These are phyloP conservation scores for Aleiodes alternator DNA, from an alignment of 2,888 invertebrate genomes.

Conservation along the genomic window DNA sequence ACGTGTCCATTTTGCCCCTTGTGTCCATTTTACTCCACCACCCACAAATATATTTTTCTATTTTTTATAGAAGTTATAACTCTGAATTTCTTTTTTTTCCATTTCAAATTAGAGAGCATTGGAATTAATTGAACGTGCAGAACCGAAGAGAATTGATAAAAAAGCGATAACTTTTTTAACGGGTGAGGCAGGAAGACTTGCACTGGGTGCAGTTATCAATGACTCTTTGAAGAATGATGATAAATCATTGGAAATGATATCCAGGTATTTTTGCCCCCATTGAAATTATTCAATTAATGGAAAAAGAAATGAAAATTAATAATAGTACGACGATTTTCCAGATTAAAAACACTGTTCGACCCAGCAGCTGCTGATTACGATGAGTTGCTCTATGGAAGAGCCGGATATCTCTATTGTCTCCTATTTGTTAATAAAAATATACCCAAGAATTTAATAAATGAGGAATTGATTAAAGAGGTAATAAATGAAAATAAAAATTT, in stretches of 20 bases:
- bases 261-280: slow-evolving; percentile 74
- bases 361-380: slow-evolving; percentile 82
- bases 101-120: slow-evolving; percentile 72
- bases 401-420: slow-evolving; percentile 88
- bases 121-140: slow-evolving; percentile 74
- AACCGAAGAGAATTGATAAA: slow-evolving; percentile 68
- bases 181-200: slow-evolving; percentile 83
- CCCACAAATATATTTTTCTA: no score
- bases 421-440: slow-evolving; percentile 84
- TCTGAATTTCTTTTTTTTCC: slow-evolving; percentile 15
- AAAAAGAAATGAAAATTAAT: slow-evolving; percentile 1
- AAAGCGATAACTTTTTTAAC: slow-evolving; percentile 81
- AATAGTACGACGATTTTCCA: slow-evolving; percentile 64
- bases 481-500: slow-evolving; percentile 16
- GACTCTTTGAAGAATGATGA: slow-evolving; percentile 78
- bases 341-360: slow-evolving; percentile 78
- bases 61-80: no score
- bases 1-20: no score
- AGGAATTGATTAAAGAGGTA: slow-evolving; percentile 54
- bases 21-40: no score
- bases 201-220: slow-evolving; percentile 79
- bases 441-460: slow-evolving; percentile 79
- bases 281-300: slow-evolving; percentile 31
- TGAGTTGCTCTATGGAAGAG: slow-evolving; percentile 90
- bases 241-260: slow-evolving; percentile 76